Evolutionary conservation across 2,888 invertebrate species (phyloP), one percentile per base, ranked within the genome.

Genomic region (Octonoba sinensis): DNA sequence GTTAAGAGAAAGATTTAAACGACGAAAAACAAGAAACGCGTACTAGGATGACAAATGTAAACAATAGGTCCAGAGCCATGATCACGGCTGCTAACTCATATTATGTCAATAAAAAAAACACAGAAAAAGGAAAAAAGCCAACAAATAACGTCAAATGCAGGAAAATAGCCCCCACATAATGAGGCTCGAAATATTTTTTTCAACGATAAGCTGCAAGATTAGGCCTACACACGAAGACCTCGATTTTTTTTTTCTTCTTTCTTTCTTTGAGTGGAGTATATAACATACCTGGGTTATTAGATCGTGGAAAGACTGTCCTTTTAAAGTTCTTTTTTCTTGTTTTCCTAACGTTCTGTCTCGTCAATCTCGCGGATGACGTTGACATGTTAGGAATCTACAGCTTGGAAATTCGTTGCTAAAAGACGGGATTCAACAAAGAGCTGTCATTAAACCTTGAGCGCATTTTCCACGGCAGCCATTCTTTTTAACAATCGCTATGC

Each of bases 381-480:
- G 83, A 83, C 83, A 83, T 83, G 54, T 74, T 81, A 81, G 54
- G 56, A 81, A 47, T 54, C 27, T 67, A 60, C 67, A 73, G 54
- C 49, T 64, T 46, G 56, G 15, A 51, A 24, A 69, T 67, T 36
- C 36, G 20, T 24, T 73, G 65, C 46, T 62, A 54, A 54, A 59
- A 62, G 62, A 60, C 73, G 73, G 59, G 79, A 62, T 74, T 67
- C 51, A 73, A 73, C 79, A 81, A 81, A 81, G 73, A 73, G 47
- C 79, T 81, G 79, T 81, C 79, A 81, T 81, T 81, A 81, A 79
- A 47, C 79, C 79, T 81, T 81, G 79, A 81, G 73, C 73, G 73
- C 73, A 81, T 51, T 69, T 81, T 56, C 62, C 49, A 64, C 51
- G 72, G 79, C 72, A 59, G 79, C 79, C 79, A 81, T 81, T 81